These are phyloP conservation scores for Lissocephala sabroskyi DNA, from an alignment of 2,888 invertebrate genomes.

Conservation along the genomic window DNA sequence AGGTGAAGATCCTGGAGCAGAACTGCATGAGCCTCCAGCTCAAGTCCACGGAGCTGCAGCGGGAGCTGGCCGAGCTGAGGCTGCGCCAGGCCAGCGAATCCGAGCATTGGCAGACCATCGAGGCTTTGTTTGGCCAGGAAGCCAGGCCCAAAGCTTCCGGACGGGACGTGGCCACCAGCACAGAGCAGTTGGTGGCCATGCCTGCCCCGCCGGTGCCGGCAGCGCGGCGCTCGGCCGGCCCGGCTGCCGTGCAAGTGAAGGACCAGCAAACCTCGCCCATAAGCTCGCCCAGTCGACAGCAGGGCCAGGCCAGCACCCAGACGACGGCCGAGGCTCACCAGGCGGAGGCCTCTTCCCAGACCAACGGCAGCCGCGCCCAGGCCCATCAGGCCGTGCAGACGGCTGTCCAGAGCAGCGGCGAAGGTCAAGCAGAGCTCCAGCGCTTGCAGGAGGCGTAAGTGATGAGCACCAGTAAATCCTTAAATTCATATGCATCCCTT, in stretches of 20 bases:
- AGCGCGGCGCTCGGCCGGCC: conserved; percentile 36
- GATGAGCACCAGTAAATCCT: not conserved
- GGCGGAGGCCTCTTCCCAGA: conserved; percentile 11
- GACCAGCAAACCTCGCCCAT: conserved; percentile 67
- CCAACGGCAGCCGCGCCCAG: conserved; percentile 11
- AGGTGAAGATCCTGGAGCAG: conserved; percentile 62
- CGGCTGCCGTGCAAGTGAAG: conserved; percentile 38
- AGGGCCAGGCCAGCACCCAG: conserved; percentile 19
- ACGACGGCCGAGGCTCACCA: no score
- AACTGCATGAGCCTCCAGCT: conserved; percentile 51
- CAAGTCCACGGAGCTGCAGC: conserved; percentile 51
- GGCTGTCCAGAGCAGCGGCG: conserved; percentile 13
- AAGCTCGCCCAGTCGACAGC: conserved; percentile 40
- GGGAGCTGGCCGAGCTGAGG: conserved; percentile 56
- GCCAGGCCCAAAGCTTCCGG: not conserved
- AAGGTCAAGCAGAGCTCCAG: conserved; percentile 39
- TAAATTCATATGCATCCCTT: not conserved
- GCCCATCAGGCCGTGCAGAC: conserved; percentile 47
- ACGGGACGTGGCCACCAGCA: conserved; percentile 57
- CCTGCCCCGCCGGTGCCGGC: conserved; percentile 38
- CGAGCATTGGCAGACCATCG: conserved; percentile 71
- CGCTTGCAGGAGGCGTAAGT: conserved; percentile 51
- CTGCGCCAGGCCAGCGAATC: conserved; percentile 57
- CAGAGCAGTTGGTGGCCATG: conserved; percentile 28
- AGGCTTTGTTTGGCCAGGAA: conserved; percentile 54